Base-by-base conservation (phyloP, 35 echinoderm and acorn worm species). In the Amphiura filiformis region DNA sequence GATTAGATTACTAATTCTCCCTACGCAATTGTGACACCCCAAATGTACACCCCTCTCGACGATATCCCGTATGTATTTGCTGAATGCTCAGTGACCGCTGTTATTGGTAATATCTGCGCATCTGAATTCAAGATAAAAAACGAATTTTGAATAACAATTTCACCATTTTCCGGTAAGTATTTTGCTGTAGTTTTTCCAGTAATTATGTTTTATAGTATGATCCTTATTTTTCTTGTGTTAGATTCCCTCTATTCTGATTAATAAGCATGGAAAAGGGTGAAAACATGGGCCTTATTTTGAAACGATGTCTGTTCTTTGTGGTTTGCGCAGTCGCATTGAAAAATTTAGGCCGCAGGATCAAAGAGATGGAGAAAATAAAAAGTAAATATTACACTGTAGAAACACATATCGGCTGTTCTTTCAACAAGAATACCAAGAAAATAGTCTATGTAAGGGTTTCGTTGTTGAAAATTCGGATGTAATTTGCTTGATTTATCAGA, bases 301-400 rank as follows among this genome's bases (percentile, higher is more conserved):
- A 39, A 85, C 39, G 26, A 34, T 35, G 31, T 56, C 36, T 13
- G 78, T 79, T 78, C 78, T 88, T 88, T 88, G 86, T 88, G 33
- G 86, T 88, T 56, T 80, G 86, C 86, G 86, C 86, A 88, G 86
- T 31, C 86, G 86, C 86, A 88, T 39, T 88, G 34, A 42, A 75
- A 32, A 78, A 15, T 41, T 78, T 41, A 20, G n/a, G 38, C 82
- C 61, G 61, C 11, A 13, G 61, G 26, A 13, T 70, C 26, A 23
- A 70, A 26, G 7, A 70, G 41, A 47, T 17, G 41, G 41, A 17
- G 4, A 17, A 47, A 47, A 47, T 47, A 47, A 9, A 17, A 9
- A 47, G 41, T 17, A 47, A 47, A 47, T 9, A 47, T 9, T 47
- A 4, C 41, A 47, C 41, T 4, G 4, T 47, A 4, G 5, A 47